Evolutionary conservation across 2,113 vertebrate species (phyloP).

Genomic region (Prunella fulvescens): DNA sequence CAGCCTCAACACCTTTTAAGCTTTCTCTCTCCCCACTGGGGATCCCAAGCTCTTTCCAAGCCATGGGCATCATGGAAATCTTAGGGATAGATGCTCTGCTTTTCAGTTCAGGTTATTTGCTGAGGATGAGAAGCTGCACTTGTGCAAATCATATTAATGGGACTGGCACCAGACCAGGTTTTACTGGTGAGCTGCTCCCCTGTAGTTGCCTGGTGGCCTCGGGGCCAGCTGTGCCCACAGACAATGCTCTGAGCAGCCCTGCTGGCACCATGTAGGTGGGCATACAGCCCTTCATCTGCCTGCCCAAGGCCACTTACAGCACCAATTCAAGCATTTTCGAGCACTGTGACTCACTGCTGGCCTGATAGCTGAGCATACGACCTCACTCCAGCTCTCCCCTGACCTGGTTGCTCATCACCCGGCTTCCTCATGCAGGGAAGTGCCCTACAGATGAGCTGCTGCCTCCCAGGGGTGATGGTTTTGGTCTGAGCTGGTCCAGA

Average conservation of each 20-base stretch:
- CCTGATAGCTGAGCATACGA: accelerated
- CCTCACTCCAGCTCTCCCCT: not conserved
- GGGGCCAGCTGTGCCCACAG: not conserved
- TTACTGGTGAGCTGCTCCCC: not conserved
- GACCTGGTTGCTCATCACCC: not conserved
- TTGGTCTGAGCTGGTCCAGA: not conserved
- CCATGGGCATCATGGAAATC: not conserved
- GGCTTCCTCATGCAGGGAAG: not conserved
- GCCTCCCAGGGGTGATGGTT: not conserved
- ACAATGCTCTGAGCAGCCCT: accelerated
- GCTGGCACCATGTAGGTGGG: not conserved
- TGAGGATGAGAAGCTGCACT: not conserved
- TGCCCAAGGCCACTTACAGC: not conserved
- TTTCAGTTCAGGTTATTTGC: not conserved
- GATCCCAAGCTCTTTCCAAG: not conserved
- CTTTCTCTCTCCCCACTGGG: not conserved
- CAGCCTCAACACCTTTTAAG: not conserved
- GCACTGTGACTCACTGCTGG: not conserved
- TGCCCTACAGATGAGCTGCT: not conserved
- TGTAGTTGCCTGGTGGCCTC: accelerated
- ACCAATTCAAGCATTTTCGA: not conserved
- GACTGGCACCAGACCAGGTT: not conserved
- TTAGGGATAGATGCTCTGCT: not conserved
- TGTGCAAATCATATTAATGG: not conserved
- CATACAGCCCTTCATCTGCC: not conserved